These are phyloP conservation scores for Limnothrissa miodon DNA, from an alignment of 2,113 vertebrate genomes.

Conservation along the genomic window DNA sequence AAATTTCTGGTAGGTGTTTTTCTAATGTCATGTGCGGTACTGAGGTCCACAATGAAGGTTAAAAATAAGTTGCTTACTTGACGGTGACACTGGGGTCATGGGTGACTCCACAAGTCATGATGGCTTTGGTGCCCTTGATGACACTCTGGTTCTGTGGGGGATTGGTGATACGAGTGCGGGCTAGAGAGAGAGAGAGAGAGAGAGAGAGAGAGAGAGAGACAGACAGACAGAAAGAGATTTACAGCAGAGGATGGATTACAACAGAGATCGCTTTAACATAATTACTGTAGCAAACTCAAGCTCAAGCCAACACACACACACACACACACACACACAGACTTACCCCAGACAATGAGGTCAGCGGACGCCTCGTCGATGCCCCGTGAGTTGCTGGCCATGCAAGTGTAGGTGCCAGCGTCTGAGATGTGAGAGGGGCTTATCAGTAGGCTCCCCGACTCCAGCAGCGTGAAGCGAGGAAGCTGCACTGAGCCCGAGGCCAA, in stretches of 20 bases:
- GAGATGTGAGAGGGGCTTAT: slow-evolving; percentile 87
- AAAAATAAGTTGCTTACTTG: no score
- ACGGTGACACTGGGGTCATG: slow-evolving; percentile 88
- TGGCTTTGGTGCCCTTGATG: slow-evolving; percentile 96
- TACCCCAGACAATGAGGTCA: slow-evolving; percentile 92
- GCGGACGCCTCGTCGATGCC: slow-evolving; percentile 90
- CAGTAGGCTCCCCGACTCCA: slow-evolving; percentile 94
- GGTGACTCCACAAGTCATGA: slow-evolving; percentile 91
- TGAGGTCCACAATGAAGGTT: no score
- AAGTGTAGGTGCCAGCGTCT: slow-evolving; percentile 88
- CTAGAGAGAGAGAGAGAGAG: slow-evolving; percentile 58
- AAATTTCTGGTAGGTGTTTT: not conserved
- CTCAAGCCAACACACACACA: no score
- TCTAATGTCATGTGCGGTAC: not conserved
- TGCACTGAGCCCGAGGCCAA: slow-evolving; percentile 95
- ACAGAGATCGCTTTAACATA: no score
- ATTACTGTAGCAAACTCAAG: no score
- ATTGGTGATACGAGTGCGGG: slow-evolving; percentile 89
- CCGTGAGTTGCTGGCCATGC: slow-evolving; percentile 94
- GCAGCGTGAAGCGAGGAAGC: slow-evolving; percentile 89
- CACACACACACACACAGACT: slow-evolving; percentile 51
- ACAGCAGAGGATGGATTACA: no score
- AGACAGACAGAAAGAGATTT: not conserved
- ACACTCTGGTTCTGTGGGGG: slow-evolving; percentile 93
- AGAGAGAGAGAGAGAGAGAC: no score